Base-by-base conservation (phyloP, 2,888 invertebrate genomes). In the Eudasyphora cyanicolor region DNA sequence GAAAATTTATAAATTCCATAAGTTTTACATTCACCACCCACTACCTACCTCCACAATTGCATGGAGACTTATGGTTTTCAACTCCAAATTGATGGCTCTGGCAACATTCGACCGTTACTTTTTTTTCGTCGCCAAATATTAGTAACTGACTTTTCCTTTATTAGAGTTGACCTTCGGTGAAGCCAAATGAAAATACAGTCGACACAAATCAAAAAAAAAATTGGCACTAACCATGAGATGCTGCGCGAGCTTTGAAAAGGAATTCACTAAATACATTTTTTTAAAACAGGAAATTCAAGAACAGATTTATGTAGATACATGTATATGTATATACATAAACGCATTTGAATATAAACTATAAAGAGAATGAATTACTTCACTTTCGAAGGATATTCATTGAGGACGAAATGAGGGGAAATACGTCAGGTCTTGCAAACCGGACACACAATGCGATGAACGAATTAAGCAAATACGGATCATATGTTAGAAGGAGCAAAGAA, bases 31-130 rank as follows among this genome's bases (percentile, higher is more conserved):
- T n/a, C n/a, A n/a, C n/a, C n/a, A n/a, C n/a, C n/a, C n/a, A n/a
- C n/a, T n/a, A n/a, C n/a, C n/a, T n/a, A n/a, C n/a, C n/a, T n/a
- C n/a, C n/a, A n/a, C n/a, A n/a, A n/a, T n/a, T n/a, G n/a, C n/a
- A n/a, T n/a, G n/a, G n/a, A n/a, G n/a, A n/a, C n/a, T n/a, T n/a
- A 57, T 7, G 0, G 57, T 14, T 24, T 57, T 0, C 2, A 27
- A 4, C 14, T 12, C 2, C 19, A 57, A 24, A 0, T 35, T 19
- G 60, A 35, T 64, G 38, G n/a, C 21, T 76, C 57, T 10, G 12
- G n/a, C 2, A 69, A 77, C 77, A 70, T 78, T 75, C 74, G 74
- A 78, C 82, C 82, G 74, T 77, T 82, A 75, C 29, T 45, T 51
- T 45, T n/a, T n/a, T 29, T 14, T 57, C 57, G 32, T 71, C 38